These are phyloP conservation scores for Cydia splendana DNA, from an alignment of 1,140 invertebrate species.

Conservation along the genomic window DNA sequence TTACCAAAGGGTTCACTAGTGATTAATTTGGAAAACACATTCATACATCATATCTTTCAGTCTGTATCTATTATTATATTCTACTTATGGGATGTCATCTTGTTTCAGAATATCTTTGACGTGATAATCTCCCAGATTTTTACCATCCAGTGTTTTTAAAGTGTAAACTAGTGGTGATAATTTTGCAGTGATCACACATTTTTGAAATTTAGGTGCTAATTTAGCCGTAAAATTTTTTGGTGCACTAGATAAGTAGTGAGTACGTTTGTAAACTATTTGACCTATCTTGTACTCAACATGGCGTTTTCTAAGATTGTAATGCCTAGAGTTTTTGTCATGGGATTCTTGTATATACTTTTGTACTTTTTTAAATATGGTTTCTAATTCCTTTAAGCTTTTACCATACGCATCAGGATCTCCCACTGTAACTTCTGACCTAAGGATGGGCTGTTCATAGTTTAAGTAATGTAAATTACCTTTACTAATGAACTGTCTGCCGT, in stretches of 20 bases:
- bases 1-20: too few species aligned
- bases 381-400: background rate
- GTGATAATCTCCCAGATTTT: background rate
- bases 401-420: background rate
- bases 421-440: background rate
- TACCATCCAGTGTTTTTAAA: background rate
- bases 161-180: background rate
- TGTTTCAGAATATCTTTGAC: slow-evolving; percentile 18
- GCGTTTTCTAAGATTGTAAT: slow-evolving; percentile 7
- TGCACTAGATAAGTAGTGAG: slow-evolving; percentile 11
- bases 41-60: too few species aligned
- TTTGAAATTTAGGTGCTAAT: slow-evolving; percentile 14
- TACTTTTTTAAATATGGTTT: too few species aligned
- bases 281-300: background rate
- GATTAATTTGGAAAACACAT: too few species aligned
- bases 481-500: background rate
- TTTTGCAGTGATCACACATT: too few species aligned
- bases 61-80: too few species aligned
- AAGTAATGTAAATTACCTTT: background rate
- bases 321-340: background rate
- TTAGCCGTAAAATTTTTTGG: slow-evolving; percentile 9
- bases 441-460: background rate
- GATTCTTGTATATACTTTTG: background rate
- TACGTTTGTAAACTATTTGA: slow-evolving; percentile 15
- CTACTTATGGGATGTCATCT: background rate